Conservation (phyloP, 1,140 invertebrate species). For the Drosophila grimshawi region DNA sequence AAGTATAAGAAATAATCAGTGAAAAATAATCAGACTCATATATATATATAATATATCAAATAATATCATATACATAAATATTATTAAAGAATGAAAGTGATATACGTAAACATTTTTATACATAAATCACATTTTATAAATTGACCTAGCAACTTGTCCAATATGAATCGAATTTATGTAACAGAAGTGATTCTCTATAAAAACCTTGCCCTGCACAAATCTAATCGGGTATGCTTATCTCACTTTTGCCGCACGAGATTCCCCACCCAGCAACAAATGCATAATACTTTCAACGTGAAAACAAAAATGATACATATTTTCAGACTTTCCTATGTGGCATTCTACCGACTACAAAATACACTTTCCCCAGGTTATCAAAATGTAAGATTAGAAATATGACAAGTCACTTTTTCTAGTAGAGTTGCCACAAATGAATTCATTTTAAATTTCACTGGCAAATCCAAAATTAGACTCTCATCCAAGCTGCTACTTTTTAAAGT, state of each 20-base stretch:
- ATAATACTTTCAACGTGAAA: not conserved
- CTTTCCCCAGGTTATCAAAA: too few relatives aligned
- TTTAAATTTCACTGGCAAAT: too few relatives aligned
- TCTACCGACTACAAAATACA: not conserved
- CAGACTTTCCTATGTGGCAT: not conserved
- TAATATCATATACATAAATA: too few relatives aligned
- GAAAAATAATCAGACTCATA: too few relatives aligned
- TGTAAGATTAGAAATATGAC: too few relatives aligned
- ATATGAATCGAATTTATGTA: constrained; percentile 3
- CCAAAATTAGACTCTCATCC: too few relatives aligned
- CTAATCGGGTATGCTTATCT: constrained; percentile 33
- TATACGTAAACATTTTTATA: not conserved
- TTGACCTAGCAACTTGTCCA: constrained; percentile 12
- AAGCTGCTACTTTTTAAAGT: too few relatives aligned
- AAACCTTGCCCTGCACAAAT: not conserved
- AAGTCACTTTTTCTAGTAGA: too few relatives aligned
- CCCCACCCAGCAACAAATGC: constrained; percentile 1
- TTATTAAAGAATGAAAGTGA: too few relatives aligned
- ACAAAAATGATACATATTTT: not conserved
- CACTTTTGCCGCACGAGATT: not conserved
- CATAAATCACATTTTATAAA: not conserved
- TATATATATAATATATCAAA: too few relatives aligned
- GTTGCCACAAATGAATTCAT: too few relatives aligned
- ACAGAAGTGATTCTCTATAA: not conserved
- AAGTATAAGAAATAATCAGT: too few relatives aligned